A percentile compares a stretch with the other conserved stretches of the same genome.
Conservation (phyloP, 2,888 invertebrate species). For the Brachynemurus nebulosus region DNA sequence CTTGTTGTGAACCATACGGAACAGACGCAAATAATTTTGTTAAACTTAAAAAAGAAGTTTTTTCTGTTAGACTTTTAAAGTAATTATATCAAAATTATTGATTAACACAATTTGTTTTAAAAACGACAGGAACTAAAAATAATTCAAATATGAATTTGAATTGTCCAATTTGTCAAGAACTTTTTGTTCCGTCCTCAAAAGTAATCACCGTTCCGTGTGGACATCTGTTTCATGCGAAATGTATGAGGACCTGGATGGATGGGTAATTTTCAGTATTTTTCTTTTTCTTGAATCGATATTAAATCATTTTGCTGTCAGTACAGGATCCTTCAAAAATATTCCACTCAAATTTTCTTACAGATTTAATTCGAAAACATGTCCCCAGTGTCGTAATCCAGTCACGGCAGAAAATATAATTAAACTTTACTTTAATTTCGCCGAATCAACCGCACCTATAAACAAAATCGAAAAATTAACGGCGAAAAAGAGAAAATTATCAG, state of each 20-base stretch:
- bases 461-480: slow-evolving; percentile 26
- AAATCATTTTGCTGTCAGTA: no score
- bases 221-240: slow-evolving; percentile 53
- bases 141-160: slow-evolving; percentile 44
- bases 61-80: no score
- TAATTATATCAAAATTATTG: no score
- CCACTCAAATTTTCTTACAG: no score
- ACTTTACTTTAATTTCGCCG: slow-evolving; percentile 49
- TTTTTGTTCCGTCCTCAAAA: slow-evolving; percentile 43
- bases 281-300: no score
- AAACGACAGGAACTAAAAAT: no score
- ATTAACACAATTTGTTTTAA: no score
- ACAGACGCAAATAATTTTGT: no score
- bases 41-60: no score
- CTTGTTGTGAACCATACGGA: no score
- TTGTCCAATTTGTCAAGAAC: slow-evolving; percentile 58
- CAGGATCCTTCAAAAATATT: background rate
- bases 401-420: slow-evolving; percentile 46
- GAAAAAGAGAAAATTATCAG: slow-evolving; percentile 39
- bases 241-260: slow-evolving; percentile 52
- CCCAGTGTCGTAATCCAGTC: slow-evolving; percentile 58
- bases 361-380: slow-evolving; percentile 56
- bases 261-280: slow-evolving; percentile 39
- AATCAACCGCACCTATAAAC: slow-evolving; percentile 38
- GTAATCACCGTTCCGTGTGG: slow-evolving; percentile 53